phyloP scores from a whole-genome alignment of 2,797 vertebrate genomes.

The Lindbergichthys nudifrons region DNA sequence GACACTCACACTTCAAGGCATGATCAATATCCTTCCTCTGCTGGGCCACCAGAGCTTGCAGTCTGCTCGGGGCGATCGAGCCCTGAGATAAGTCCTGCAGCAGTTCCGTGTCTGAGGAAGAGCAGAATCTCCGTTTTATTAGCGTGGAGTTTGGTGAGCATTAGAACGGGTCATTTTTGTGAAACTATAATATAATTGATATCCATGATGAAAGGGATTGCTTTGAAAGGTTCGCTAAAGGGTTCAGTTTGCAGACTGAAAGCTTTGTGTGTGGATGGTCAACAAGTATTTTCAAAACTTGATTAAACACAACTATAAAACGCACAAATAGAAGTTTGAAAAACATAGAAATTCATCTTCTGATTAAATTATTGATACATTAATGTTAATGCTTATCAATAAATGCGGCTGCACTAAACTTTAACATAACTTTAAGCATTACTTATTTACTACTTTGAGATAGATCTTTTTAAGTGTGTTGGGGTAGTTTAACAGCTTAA shows the following conservation, averaged over 20 bases:
- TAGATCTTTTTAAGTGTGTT: neutral
- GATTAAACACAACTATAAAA: constrained; percentile 5
- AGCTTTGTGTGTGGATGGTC: neutral
- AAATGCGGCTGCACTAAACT: neutral
- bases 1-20: constrained; percentile 89
- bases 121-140: constrained; percentile 17
- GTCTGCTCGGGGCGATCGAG: constrained; percentile 86
- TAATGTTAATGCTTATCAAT: neutral
- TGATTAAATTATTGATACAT: neutral
- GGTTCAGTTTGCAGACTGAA: neutral
- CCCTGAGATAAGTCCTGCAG: constrained; percentile 89
- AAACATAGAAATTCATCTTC: neutral
- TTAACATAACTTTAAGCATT: neutral
- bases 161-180: neutral
- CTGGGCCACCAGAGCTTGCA: constrained; percentile 83
- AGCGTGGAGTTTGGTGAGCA: neutral
- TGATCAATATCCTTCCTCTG: constrained; percentile 88
- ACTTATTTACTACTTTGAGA: too few relatives aligned
- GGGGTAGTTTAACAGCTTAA: neutral
- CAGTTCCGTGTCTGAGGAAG: constrained; percentile 85
- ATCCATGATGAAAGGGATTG: neutral
- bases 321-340: neutral
- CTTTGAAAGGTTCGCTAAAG: neutral
- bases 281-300: constrained; percentile 23
- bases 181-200: constrained; percentile 3